Percentiles rank a stretch among this genome's conserved stretches.
Evolutionary conservation across 2,113 vertebrate genomes (phyloP).

Genomic region (Xiphophorus couchianus): DNA sequence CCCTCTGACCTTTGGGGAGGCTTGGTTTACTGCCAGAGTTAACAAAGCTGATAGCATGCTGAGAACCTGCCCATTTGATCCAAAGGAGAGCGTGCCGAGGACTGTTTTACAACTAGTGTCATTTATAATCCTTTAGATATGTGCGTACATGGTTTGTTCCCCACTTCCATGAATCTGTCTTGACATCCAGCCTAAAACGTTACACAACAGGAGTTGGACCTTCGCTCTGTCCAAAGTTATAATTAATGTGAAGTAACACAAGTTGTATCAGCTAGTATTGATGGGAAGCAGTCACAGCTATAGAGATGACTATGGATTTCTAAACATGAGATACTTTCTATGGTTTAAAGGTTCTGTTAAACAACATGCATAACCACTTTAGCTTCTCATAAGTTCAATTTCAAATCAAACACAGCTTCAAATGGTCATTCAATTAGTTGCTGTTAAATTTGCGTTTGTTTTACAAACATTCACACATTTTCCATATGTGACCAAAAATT

Average conservation of each 20-base stretch:
- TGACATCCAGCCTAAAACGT: background rate
- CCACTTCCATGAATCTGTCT: conserved; percentile 2
- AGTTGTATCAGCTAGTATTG: background rate
- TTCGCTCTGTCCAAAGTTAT: background rate
- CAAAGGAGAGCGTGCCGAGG: conserved; percentile 17
- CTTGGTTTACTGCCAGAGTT: conserved; percentile 71
- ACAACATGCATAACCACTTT: background rate
- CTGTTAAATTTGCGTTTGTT: background rate
- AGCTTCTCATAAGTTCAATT: background rate
- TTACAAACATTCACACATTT: background rate
- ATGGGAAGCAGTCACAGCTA: too few relatives aligned
- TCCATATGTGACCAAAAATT: background rate
- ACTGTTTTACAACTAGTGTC: conserved; percentile 48
- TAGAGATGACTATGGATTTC: background rate
- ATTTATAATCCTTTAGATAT: conserved; percentile 43
- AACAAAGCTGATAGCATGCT: conserved; percentile 71
- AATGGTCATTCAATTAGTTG: background rate
- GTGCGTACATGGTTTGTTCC: background rate
- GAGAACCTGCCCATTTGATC: conserved; percentile 70
- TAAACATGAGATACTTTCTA: background rate
- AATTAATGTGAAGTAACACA: background rate
- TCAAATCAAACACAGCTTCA: background rate
- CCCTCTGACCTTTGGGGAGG: conserved; percentile 74
- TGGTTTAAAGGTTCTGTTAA: background rate
- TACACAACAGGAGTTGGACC: background rate